Percentiles rank a stretch among this genome's conserved stretches.
phyloP scores from a whole-genome alignment of 2,888 invertebrate species.

The Entomobrya proxima region DNA sequence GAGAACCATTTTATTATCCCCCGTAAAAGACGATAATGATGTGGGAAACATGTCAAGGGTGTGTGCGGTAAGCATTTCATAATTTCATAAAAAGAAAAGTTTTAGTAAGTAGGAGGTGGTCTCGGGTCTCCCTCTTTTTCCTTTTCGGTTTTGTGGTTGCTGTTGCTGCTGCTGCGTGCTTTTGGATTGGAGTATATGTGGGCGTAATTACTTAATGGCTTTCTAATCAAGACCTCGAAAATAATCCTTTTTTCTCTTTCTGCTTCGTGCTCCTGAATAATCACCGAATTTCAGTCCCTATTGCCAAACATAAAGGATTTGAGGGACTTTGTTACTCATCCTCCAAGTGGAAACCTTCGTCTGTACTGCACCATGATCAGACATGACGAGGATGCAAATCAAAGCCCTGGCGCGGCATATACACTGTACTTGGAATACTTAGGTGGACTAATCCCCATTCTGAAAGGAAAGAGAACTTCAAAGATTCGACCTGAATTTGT shows the following conservation, averaged over 20 bases:
- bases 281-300: slow-evolving; percentile 94
- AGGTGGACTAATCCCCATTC: slow-evolving; percentile 94
- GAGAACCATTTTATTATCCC: slow-evolving; percentile 20
- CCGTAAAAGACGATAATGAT: slow-evolving; percentile 28
- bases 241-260: background rate
- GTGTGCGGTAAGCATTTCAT: background rate
- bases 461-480: slow-evolving; percentile 95
- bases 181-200: background rate
- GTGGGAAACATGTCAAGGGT: slow-evolving; percentile 11
- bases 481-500: slow-evolving; percentile 99
- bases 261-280: too few species aligned
- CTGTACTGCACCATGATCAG: slow-evolving; percentile 98
- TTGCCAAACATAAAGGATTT: slow-evolving; percentile 93
- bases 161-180: too few species aligned
- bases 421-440: slow-evolving; percentile 93
- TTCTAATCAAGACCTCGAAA: background rate
- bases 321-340: slow-evolving; percentile 94
- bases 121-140: background rate
- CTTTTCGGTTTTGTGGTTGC: too few species aligned
- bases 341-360: slow-evolving; percentile 89
- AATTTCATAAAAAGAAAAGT: background rate
- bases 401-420: slow-evolving; percentile 85
- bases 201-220: slow-evolving; percentile 22
- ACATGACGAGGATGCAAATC: slow-evolving; percentile 87
- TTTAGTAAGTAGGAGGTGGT: background rate